A percentile compares a stretch with the other conserved stretches of the same genome.
These are phyloP conservation scores for Drosophila suzukii DNA, from an alignment of 1,140 invertebrate species.

Conservation along the genomic window DNA sequence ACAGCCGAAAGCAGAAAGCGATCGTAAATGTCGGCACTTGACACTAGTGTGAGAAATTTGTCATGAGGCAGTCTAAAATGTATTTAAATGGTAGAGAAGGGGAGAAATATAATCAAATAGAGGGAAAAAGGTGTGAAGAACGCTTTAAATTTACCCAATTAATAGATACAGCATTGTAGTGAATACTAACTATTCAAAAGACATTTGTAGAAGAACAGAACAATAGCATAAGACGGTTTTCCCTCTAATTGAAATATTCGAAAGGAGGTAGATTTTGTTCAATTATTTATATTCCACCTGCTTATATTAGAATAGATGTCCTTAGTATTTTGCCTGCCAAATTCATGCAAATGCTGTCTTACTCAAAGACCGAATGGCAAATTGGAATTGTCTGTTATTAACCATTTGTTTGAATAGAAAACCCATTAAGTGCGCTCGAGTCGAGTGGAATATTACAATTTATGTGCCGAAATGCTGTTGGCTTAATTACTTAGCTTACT, in stretches of 20 bases:
- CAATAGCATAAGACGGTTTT: not conserved
- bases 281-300: not conserved
- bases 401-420: constrained; percentile 30
- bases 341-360: not conserved
- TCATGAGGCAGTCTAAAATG: constrained; percentile 12
- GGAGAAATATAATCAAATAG: not conserved
- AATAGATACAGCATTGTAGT: no score
- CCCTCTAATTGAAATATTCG: not conserved
- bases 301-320: not conserved
- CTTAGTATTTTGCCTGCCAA: constrained; percentile 6
- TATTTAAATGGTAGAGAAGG: not conserved
- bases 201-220: no score
- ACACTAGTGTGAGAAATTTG: constrained; percentile 52
- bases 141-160: no score
- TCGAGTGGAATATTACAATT: constrained; percentile 27
- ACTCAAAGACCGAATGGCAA: not conserved
- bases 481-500: constrained; percentile 50
- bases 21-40: constrained; percentile 21
- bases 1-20: constrained; percentile 30
- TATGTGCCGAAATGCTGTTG: constrained; percentile 33
- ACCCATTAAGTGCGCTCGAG: constrained; percentile 19
- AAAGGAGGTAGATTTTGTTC: not conserved
- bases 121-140: not conserved
- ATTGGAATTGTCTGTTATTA: constrained; percentile 19
- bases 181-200: no score